Evolutionary conservation across 2,888 invertebrate species (phyloP).

Genomic region (Dascillus cervinus): DNA sequence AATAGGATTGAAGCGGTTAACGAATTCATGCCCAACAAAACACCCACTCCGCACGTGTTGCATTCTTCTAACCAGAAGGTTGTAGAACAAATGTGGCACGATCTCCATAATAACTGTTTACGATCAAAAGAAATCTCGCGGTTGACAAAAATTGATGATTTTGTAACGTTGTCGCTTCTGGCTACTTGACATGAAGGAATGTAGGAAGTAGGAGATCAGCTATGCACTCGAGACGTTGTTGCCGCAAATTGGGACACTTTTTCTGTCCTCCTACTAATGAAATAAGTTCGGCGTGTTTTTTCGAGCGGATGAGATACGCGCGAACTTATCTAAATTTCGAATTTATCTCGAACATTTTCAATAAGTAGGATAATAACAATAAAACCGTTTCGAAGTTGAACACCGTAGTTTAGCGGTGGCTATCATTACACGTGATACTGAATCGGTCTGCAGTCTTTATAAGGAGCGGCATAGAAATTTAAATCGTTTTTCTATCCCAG

Average conservation of each 20-base stretch:
- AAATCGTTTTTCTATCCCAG: constrained; percentile 23
- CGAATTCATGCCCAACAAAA: no score
- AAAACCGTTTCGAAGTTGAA: constrained; percentile 26
- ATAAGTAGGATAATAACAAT: constrained; percentile 33
- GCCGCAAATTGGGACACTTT: constrained; percentile 10
- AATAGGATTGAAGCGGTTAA: no score
- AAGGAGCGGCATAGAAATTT: constrained; percentile 27
- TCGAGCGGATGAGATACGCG: not conserved
- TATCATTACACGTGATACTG: constrained; percentile 27
- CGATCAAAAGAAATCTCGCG: no score
- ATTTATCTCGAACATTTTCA: constrained; percentile 36
- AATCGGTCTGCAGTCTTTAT: constrained; percentile 24
- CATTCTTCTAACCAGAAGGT: no score
- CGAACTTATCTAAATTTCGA: constrained; percentile 27
- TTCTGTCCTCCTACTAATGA: constrained; percentile 4
- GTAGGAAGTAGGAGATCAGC: constrained; percentile 26
- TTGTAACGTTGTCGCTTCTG: constrained; percentile 24
- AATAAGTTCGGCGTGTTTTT: constrained; percentile 2
- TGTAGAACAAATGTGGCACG: no score
- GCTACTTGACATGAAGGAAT: constrained; percentile 32
- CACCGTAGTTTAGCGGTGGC: constrained; percentile 25
- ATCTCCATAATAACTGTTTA: no score
- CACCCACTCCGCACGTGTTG: no score
- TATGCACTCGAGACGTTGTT: constrained; percentile 7
- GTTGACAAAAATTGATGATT: constrained; percentile 32